Percentiles rank a stretch among this genome's conserved stretches.
phyloP scores from a whole-genome alignment of 2,888 invertebrate genomes.

The Dolichopus griseipennis region DNA sequence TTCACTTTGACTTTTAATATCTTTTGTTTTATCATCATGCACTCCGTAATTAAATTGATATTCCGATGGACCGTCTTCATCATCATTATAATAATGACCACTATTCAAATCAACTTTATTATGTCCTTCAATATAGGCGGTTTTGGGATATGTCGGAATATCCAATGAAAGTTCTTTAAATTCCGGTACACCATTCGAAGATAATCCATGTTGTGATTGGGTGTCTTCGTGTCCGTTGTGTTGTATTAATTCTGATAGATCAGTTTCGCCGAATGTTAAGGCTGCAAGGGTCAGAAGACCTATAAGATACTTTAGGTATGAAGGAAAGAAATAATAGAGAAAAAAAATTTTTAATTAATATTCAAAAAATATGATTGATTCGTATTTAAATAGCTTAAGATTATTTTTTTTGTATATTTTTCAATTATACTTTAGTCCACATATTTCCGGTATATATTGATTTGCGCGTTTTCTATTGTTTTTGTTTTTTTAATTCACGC shows the following conservation, averaged over 20 bases:
- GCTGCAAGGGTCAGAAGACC: background rate
- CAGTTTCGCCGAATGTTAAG: background rate
- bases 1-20: slow-evolving; percentile 38
- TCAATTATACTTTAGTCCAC: background rate
- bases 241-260: background rate
- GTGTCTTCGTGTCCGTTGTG: background rate
- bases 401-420: too few relatives aligned
- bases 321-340: background rate
- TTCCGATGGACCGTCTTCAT: slow-evolving; percentile 38
- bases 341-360: background rate
- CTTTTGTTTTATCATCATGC: slow-evolving; percentile 36
- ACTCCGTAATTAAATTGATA: slow-evolving; percentile 35
- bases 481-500: background rate
- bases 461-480: background rate
- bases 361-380: background rate
- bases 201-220: background rate
- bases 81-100: slow-evolving; percentile 25
- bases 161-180: background rate
- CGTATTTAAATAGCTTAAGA: background rate
- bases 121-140: background rate
- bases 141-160: background rate
- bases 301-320: background rate
- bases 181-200: background rate
- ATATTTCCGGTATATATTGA: background rate
- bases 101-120: background rate